phyloP scores from a whole-genome alignment of 1,140 invertebrate genomes.

The Pentalonia nigronervosa region DNA sequence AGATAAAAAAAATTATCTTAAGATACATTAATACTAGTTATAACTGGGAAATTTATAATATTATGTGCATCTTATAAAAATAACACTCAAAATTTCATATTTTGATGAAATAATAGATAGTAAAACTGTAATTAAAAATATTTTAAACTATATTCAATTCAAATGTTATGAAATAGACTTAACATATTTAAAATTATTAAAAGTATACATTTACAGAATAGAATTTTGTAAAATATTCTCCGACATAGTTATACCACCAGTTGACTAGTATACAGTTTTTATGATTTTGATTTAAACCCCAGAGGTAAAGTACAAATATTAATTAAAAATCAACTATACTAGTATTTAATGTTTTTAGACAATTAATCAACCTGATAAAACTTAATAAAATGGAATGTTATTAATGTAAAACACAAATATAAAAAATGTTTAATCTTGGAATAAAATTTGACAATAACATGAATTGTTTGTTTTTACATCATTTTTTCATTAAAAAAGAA shows the following conservation, averaged over 20 bases:
- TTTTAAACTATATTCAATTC: neutral
- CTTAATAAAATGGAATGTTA: neutral
- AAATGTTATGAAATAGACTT: neutral
- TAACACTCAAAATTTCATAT: neutral
- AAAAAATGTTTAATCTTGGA: neutral
- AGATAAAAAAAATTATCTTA: neutral
- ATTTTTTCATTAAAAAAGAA: neutral
- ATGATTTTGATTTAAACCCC: neutral
- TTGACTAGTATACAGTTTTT: neutral
- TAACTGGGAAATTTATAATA: neutral
- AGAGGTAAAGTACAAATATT: neutral
- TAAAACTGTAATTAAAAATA: neutral
- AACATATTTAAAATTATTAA: neutral
- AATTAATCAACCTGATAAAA: neutral
- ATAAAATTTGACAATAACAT: neutral
- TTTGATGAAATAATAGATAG: neutral
- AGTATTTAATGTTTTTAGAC: neutral
- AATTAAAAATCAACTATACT: neutral
- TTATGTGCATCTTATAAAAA: neutral
- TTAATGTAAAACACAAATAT: neutral
- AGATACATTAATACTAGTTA: neutral
- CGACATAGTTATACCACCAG: neutral
- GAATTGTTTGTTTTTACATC: neutral
- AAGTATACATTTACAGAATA: neutral
- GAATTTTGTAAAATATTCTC: neutral